phyloP scores from a whole-genome alignment of 2,888 invertebrate species.

The Pseudoips prasinana region DNA sequence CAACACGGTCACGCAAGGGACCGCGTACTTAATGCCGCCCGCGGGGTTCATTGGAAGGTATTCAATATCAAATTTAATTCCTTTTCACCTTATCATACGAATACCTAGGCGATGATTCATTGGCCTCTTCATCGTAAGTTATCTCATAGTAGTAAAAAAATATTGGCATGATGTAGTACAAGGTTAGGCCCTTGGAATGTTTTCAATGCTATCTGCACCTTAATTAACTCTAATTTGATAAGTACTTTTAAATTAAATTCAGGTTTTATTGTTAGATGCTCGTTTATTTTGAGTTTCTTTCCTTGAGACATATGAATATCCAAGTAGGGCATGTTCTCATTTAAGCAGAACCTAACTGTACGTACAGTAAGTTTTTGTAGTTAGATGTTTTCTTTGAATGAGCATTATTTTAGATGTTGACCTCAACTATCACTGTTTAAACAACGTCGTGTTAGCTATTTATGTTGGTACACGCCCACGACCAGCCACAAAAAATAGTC shows the following conservation, averaged over 20 bases:
- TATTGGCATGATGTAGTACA: too few relatives aligned
- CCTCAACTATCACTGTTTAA: constrained; percentile 46
- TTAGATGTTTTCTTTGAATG: constrained; percentile 32
- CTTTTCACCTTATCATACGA: constrained; percentile 19
- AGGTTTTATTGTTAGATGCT: constrained; percentile 1
- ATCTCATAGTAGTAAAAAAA: too few relatives aligned
- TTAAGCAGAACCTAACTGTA: too few relatives aligned
- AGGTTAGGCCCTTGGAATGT: too few relatives aligned
- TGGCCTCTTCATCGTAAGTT: too few relatives aligned
- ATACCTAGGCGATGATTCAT: background rate
- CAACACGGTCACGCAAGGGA: constrained; percentile 56
- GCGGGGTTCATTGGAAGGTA: constrained; percentile 21
- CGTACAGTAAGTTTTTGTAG: too few relatives aligned
- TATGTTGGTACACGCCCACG: constrained; percentile 62
- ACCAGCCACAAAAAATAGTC: constrained; percentile 28
- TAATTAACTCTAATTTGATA: constrained; percentile 20
- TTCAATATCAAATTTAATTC: constrained; percentile 22
- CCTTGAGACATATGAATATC: background rate
- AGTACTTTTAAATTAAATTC: background rate
- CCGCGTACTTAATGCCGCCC: constrained; percentile 30
- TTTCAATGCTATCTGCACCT: too few relatives aligned
- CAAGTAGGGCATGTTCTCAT: too few relatives aligned
- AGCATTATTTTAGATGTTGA: constrained; percentile 41
- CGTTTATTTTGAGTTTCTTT: constrained; percentile 1
- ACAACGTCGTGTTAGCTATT: constrained; percentile 39